Base-by-base conservation (phyloP, 2,113 vertebrate genomes). In the Charadrius vociferus region DNA sequence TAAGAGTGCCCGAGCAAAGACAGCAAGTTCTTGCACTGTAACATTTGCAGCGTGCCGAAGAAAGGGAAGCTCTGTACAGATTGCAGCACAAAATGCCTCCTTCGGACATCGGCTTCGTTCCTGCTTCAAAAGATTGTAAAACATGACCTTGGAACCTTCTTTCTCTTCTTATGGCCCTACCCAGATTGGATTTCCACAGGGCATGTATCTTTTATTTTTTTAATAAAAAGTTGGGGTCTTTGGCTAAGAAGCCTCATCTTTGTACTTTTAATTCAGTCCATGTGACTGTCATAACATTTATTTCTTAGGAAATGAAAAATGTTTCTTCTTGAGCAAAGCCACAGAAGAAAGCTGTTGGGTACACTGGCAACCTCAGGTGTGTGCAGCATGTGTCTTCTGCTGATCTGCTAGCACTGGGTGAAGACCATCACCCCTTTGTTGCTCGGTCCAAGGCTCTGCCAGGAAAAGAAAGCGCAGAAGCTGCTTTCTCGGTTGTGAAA, bases 241-340 rank as follows among this genome's bases (percentile, higher is more conserved):
- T 88, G 56, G 41, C 75, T 74, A 52, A 74, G 93, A 70, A 71
- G 71, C 55, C 58, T 85, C 56, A 53, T 77, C 85, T 96, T 93
- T 94, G 81, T 94, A 80, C 84, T 93, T 94, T 45, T 91, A 91
- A 95, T 96, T 91, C 78, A 66, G 92, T 71, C 93, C 94, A 89
- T 75, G 91, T 96, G 92, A 96, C 66, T 90, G 81, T 82, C 45
- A 14, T 79, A 94, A 93, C 62, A 23, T 90, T 78, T 88, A 63
- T 78, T 91, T 96, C 78, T 53, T 90, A 80, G 95, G 95, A 94
- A 93, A 91, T 96, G 53, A 85, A 65, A 95, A 86, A 47, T 82
- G 53, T 41, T 91, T 36, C 61, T 79, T 34, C 84, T 62, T 66
- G 62, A 86, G 68, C 30, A 62, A 62, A 90, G 78, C 70, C 84